These are phyloP conservation scores for Acholoe squamosa DNA, from an alignment of 2,888 invertebrate species.

Conservation along the genomic window DNA sequence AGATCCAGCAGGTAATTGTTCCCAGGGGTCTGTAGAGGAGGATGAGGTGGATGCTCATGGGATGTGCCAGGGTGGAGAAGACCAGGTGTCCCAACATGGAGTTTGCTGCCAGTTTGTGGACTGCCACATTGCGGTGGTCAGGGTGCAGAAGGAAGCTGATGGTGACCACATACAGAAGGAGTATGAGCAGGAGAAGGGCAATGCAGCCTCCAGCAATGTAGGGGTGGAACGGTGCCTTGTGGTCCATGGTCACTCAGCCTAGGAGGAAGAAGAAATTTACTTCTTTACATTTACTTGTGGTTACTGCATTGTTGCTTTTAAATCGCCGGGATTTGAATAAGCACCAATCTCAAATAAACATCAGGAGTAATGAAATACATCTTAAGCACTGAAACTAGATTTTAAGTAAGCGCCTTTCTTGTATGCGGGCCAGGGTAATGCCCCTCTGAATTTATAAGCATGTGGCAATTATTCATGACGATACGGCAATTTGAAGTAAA, in stretches of 20 bases:
- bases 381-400: no score
- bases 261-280: no score
- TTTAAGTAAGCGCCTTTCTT: no score
- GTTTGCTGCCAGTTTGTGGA: conserved; percentile 21
- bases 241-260: neutral
- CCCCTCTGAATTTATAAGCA: no score
- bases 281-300: no score
- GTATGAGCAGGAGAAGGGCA: neutral
- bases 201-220: neutral
- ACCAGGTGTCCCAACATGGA: neutral
- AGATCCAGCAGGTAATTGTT: neutral
- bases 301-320: no score
- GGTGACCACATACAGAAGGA: neutral
- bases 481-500: no score
- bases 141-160: neutral
- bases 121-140: neutral
- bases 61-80: neutral
- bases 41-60: conserved; percentile 8
- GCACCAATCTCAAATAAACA: no score
- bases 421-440: no score
- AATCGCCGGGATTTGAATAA: no score
- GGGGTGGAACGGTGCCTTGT: neutral
- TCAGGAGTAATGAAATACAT: no score
- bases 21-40: neutral
- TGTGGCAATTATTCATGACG: no score